A percentile compares a stretch with the other conserved stretches of the same genome.
These are phyloP conservation scores for Cephus pulcher DNA, from an alignment of 2,888 invertebrate species.

Conservation along the genomic window DNA sequence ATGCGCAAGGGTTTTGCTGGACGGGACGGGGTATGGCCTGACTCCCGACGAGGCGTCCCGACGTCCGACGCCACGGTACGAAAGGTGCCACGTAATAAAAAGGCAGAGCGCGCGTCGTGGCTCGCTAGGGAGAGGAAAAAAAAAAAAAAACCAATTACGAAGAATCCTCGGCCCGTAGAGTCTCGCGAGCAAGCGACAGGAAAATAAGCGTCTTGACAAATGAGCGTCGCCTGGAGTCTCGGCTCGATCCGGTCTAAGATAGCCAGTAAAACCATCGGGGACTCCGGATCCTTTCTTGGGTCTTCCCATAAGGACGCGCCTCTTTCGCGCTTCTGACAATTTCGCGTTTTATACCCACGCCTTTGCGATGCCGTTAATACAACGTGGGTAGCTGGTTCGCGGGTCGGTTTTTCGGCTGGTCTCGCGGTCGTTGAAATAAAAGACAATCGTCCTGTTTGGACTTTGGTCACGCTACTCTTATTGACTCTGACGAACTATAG, in stretches of 20 bases:
- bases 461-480: background rate
- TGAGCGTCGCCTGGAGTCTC: background rate
- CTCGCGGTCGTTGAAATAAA: too few species aligned
- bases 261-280: background rate
- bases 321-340: background rate
- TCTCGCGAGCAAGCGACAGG: conserved; percentile 5
- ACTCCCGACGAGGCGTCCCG: background rate
- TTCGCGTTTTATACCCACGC: background rate
- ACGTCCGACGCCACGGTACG: background rate
- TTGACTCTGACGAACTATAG: background rate
- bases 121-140: background rate
- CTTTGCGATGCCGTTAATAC: background rate
- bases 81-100: conserved; percentile 3
- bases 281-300: background rate
- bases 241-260: background rate
- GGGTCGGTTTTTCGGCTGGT: too few species aligned
- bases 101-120: background rate
- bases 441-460: background rate
- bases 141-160: conserved; percentile 6
- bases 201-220: conserved; percentile 8
- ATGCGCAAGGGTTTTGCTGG: background rate
- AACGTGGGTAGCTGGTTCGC: too few species aligned
- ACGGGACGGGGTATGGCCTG: background rate
- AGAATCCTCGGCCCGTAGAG: background rate
- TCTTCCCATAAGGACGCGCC: background rate